Conservation (phyloP, 2,888 invertebrate species). For the Noctua pronuba region DNA sequence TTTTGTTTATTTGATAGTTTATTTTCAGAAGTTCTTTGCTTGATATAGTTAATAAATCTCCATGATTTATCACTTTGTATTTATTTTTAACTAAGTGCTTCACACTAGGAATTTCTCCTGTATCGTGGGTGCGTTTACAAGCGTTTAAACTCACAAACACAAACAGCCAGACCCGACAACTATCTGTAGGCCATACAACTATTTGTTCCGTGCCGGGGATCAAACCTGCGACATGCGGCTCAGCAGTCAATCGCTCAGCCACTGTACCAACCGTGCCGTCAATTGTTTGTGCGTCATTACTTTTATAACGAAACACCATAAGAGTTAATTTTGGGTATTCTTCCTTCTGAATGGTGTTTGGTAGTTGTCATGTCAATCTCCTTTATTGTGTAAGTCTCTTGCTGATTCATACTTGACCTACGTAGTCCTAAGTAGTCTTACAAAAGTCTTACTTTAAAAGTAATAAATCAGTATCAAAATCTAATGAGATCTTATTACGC, state of each 20-base stretch:
- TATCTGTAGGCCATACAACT: too few species aligned
- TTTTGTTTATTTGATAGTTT: not conserved
- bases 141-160: too few species aligned
- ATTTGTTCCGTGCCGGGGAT: too few species aligned
- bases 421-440: not conserved
- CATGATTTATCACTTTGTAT: not conserved
- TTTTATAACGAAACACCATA: not conserved
- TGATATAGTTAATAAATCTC: not conserved
- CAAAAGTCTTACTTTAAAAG: slow-evolving; percentile 21
- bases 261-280: too few species aligned
- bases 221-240: too few species aligned
- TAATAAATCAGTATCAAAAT: slow-evolving; percentile 58
- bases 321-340: not conserved
- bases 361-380: not conserved
- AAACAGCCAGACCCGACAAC: too few species aligned
- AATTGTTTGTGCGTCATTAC: not conserved
- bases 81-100: too few species aligned
- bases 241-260: too few species aligned
- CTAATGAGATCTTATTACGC: slow-evolving; percentile 60
- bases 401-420: not conserved
- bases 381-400: not conserved
- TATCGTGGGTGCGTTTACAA: too few species aligned
- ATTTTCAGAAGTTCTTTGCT: not conserved
- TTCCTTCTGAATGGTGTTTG: not conserved
- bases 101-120: too few species aligned